Evolutionary conservation across 2,797 vertebrate genomes (phyloP), one percentile per base, ranked within the genome.

Genomic region (Enteromius viviparus): DNA sequence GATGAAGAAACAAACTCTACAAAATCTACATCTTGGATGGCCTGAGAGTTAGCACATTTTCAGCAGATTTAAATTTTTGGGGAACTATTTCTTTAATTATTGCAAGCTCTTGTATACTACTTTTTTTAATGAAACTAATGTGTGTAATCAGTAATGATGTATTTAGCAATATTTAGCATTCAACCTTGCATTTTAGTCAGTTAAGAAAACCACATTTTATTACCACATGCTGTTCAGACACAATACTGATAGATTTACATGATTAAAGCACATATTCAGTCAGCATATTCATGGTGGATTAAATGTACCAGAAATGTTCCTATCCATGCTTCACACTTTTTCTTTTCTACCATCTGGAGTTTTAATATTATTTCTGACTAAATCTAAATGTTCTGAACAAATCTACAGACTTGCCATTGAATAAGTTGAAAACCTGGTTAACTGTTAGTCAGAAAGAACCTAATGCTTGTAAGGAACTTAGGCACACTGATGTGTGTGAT

Each of bases 191-290:
- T 32, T 29, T 32, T 26, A 64, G 60, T 32, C 60, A 8, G 14
- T n/a, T 12, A 32, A 65, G 26, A 65, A 66, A 66, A 29, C 17
- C 29, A 1, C 29, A 37, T 51, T 68, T 37, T 79, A 68, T 68
- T 19, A 79, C 62, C 64, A n/a, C 89, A 90, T 85, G 66, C 82
- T 81, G 64, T 85, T 47, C 65, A 60, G 23, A 42, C 58, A 34
- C 51, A 15, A 32, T 14, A 64, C 60, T 64, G 14, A 64, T 32
- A 32, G 26, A 64, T 64, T 32, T 64, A 64, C 26, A 32, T 3
- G 15, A 64, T 64, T 64, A 64, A 64, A 64, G 26, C 26, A 64
- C 6, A 64, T 64, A 32, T 32, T 32, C 19, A 26, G 21, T 53
- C 84, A 85, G 23, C 45, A 0, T 42, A 68, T 76, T 79, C 64